These are phyloP conservation scores for Manis pentadactyla DNA, from an alignment of 2,797 vertebrate genomes.

Conservation along the genomic window DNA sequence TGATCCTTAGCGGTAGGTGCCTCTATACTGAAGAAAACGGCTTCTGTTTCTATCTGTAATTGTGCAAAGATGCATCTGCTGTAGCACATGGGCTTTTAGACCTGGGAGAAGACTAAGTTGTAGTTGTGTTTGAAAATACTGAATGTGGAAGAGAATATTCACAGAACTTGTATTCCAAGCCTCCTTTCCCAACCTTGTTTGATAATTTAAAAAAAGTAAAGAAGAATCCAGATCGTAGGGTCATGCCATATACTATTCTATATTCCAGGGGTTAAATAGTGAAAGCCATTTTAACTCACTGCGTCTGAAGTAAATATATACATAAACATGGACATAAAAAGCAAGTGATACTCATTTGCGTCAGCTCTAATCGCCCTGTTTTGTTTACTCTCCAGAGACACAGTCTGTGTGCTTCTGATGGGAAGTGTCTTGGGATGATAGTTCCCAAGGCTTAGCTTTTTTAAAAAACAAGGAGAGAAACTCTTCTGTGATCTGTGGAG, in stretches of 20 bases:
- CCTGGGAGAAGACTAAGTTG: background rate
- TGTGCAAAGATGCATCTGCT: background rate
- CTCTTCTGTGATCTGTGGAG: background rate
- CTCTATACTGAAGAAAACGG: background rate
- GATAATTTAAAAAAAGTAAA: background rate
- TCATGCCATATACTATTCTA: background rate
- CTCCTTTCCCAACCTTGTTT: background rate
- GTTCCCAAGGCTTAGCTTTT: background rate
- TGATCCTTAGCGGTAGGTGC: background rate
- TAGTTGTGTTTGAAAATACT: background rate
- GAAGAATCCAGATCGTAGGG: background rate
- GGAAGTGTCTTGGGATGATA: background rate
- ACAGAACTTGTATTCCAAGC: background rate
- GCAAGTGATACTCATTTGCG: background rate
- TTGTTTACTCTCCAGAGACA: background rate
- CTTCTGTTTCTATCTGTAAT: background rate
- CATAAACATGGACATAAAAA: background rate
- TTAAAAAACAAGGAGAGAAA: background rate
- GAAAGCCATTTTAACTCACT: background rate
- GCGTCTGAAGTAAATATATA: background rate
- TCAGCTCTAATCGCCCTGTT: background rate
- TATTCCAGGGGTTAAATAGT: background rate
- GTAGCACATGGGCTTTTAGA: background rate
- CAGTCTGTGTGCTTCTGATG: background rate
- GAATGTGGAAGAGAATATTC: slow-evolving; percentile 1